phyloP scores from a whole-genome alignment of 1,140 invertebrate genomes.

The Glossosoma conforme region DNA sequence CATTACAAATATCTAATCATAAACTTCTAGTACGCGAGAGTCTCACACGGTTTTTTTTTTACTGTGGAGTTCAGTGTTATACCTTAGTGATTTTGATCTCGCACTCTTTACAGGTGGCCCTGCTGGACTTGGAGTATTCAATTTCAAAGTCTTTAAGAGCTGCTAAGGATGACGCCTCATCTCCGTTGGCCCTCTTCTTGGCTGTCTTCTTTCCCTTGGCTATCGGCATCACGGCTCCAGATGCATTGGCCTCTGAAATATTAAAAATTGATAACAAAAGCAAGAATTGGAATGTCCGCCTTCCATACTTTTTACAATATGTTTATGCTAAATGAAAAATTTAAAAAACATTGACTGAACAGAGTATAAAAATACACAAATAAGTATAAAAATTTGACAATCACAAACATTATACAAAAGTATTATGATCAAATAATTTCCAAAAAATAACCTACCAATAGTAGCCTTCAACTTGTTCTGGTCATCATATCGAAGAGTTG shows the following conservation, averaged over 20 bases:
- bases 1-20: too few relatives aligned
- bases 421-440: neutral
- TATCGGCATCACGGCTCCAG: conserved; percentile 38
- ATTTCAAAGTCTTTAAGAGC: conserved; percentile 66
- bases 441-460: conserved; percentile 54
- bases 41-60: too few relatives aligned
- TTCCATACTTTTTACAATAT: neutral
- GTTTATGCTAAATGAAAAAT: neutral
- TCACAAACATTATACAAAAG: neutral
- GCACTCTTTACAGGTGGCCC: conserved; percentile 79
- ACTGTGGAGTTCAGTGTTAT: too few relatives aligned
- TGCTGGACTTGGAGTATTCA: conserved; percentile 86
- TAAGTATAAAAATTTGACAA: neutral
- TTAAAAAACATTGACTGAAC: neutral
- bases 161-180: conserved; percentile 31
- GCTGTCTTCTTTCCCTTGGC: conserved; percentile 40
- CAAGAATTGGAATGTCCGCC: neutral
- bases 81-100: conserved; percentile 81
- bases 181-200: conserved; percentile 35
- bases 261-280: neutral
- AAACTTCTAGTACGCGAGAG: too few relatives aligned
- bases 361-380: neutral
- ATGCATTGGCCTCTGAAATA: conserved; percentile 16
- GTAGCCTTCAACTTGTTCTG: conserved; percentile 75
- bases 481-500: conserved; percentile 78